phyloP scores from a whole-genome alignment of 2,888 invertebrate genomes.

The Blastobasis lacticolella region DNA sequence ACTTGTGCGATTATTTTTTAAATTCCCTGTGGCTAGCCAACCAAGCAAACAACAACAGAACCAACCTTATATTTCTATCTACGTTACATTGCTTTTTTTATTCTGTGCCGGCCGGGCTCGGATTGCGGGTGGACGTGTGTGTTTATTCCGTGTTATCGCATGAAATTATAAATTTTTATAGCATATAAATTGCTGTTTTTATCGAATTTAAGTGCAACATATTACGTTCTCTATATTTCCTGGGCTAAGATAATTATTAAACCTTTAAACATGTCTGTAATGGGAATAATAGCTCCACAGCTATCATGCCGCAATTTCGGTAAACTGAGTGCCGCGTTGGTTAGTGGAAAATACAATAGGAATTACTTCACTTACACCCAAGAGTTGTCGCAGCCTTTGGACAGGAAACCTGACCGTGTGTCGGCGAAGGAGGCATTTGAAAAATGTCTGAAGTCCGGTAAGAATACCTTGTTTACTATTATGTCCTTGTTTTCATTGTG shows the following conservation, averaged over 20 bases:
- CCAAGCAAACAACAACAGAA: too few species aligned
- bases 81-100: background rate
- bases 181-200: too few species aligned
- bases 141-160: background rate
- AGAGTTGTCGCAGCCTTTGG: slow-evolving; percentile 86
- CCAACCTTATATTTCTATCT: too few species aligned
- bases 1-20: too few species aligned
- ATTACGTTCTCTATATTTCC: too few species aligned
- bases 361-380: slow-evolving; percentile 85
- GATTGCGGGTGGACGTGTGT: background rate
- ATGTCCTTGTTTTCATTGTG: background rate
- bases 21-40: too few species aligned
- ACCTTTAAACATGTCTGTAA: slow-evolving; percentile 38
- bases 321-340: slow-evolving; percentile 44
- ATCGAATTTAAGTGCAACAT: too few species aligned
- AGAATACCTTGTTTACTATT: slow-evolving; percentile 23
- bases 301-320: slow-evolving; percentile 46
- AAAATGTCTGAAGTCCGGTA: slow-evolving; percentile 86
- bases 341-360: slow-evolving; percentile 53
- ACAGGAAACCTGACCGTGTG: slow-evolving; percentile 81
- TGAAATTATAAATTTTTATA: too few species aligned
- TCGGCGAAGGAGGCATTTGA: slow-evolving; percentile 85
- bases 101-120: background rate
- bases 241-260: too few species aligned
- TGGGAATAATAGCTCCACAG: slow-evolving; percentile 52